Conservation (phyloP, 2,888 invertebrate genomes). For the Saturnia pavonia region DNA sequence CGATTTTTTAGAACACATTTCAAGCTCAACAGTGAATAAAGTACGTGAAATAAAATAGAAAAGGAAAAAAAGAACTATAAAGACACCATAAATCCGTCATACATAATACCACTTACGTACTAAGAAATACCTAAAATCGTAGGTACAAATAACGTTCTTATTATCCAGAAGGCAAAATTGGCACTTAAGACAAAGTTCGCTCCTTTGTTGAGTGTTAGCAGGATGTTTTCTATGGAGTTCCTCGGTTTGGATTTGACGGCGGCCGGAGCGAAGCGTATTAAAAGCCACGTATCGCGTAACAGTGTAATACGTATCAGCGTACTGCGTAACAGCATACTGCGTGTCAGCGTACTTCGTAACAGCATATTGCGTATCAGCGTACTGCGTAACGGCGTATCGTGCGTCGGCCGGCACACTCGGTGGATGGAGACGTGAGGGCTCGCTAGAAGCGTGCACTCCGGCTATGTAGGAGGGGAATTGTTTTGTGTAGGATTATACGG, state of each 20-base stretch:
- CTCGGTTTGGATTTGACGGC: slow-evolving; percentile 3
- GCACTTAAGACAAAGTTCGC: slow-evolving; percentile 77
- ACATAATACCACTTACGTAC: slow-evolving; percentile 73
- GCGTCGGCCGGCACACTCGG: slow-evolving; percentile 17
- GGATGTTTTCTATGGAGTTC: slow-evolving; percentile 37
- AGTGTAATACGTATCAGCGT: slow-evolving; percentile 30
- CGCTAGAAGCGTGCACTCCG: slow-evolving; percentile 27
- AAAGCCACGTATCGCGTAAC: slow-evolving; percentile 8
- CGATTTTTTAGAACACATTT: slow-evolving; percentile 35
- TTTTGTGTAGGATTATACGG: slow-evolving; percentile 85
- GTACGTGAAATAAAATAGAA: slow-evolving; percentile 30
- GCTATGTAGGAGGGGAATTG: slow-evolving; percentile 71
- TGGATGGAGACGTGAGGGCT: slow-evolving; percentile 24
- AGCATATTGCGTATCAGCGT: slow-evolving; percentile 22
- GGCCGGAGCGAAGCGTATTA: neutral
- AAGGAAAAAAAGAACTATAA: slow-evolving; percentile 34
- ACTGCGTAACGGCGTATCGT: slow-evolving; percentile 14
- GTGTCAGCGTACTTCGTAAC: neutral
- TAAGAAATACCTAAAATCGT: slow-evolving; percentile 76
- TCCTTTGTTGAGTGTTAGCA: slow-evolving; percentile 61
- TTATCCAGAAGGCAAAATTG: slow-evolving; percentile 82
- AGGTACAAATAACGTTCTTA: slow-evolving; percentile 80
- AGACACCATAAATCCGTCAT: slow-evolving; percentile 65
- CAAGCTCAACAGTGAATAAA: slow-evolving; percentile 55
- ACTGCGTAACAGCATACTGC: slow-evolving; percentile 14